phyloP scores from a whole-genome alignment of 2,888 invertebrate genomes.

The Eupithecia inturbata region DNA sequence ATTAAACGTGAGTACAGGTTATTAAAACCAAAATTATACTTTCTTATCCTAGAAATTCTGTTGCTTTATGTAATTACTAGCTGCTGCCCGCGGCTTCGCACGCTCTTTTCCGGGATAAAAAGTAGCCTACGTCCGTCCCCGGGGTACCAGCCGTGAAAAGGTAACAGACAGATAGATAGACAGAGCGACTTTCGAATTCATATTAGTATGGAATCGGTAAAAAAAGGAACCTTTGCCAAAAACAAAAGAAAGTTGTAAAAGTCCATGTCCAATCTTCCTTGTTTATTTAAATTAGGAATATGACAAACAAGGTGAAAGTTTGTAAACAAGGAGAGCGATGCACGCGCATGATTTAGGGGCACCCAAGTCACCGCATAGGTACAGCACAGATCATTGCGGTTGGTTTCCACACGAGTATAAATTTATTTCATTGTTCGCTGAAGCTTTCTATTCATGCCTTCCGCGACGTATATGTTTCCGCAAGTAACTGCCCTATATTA shows the following conservation, averaged over 20 bases:
- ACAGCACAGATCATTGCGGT: constrained; percentile 54
- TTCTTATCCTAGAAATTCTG: too few relatives aligned
- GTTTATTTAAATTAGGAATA: constrained; percentile 15
- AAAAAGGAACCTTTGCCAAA: neutral
- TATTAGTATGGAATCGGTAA: too few relatives aligned
- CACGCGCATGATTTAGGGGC: constrained; percentile 48
- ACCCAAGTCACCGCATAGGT: constrained; percentile 47
- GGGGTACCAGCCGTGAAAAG: too few relatives aligned
- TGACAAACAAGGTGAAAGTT: constrained; percentile 36
- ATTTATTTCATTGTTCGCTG: constrained; percentile 64
- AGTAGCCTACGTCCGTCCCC: too few relatives aligned
- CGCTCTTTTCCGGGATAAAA: too few relatives aligned
- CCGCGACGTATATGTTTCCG: constrained; percentile 56
- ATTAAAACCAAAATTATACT: neutral
- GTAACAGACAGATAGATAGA: too few relatives aligned
- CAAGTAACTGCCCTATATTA: constrained; percentile 15
- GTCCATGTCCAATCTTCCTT: too few relatives aligned
- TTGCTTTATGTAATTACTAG: too few relatives aligned
- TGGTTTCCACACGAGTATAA: constrained; percentile 60
- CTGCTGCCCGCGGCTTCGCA: too few relatives aligned
- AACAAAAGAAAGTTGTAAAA: neutral
- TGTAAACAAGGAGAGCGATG: constrained; percentile 29
- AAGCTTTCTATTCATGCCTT: constrained; percentile 49
- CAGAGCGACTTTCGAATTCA: too few relatives aligned
- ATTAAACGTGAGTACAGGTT: neutral